Evolutionary conservation across 1,140 invertebrate species (phyloP).

Genomic region (Euschistus heros): DNA sequence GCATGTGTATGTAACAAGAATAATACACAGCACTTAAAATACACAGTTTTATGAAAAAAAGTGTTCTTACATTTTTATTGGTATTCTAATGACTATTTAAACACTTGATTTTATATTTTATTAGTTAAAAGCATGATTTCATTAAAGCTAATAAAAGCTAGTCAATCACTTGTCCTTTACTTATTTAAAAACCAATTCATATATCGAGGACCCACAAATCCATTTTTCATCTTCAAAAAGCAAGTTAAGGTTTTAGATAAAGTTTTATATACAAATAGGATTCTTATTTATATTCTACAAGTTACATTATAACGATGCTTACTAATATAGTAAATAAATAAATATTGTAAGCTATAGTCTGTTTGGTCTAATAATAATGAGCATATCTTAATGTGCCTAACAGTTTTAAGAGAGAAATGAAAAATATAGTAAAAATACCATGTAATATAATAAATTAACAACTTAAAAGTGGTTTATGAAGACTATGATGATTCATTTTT

Average conservation of each 20-base stretch:
- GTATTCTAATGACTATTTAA: too few relatives aligned
- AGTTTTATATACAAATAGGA: neutral
- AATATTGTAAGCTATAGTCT: slow-evolving; percentile 11
- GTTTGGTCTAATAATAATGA: slow-evolving; percentile 10
- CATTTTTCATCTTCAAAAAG: neutral
- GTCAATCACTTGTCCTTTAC: neutral
- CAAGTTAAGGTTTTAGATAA: neutral
- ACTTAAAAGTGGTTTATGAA: neutral
- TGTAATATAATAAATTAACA: neutral
- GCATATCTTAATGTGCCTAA: neutral
- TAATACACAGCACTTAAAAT: neutral
- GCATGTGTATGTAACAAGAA: neutral
- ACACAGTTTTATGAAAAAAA: neutral
- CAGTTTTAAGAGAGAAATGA: neutral
- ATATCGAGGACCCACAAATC: neutral
- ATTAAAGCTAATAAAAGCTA: too few relatives aligned
- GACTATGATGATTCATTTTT: neutral
- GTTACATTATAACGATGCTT: neutral
- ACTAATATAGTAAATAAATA: slow-evolving; percentile 11
- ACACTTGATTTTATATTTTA: neutral
- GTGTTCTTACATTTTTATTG: too few relatives aligned
- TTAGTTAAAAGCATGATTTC: neutral
- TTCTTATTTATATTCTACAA: neutral
- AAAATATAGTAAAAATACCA: neutral
- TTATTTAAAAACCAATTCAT: neutral